Conservation (phyloP, 2,888 invertebrate species). For the Ectemnius continuus region DNA sequence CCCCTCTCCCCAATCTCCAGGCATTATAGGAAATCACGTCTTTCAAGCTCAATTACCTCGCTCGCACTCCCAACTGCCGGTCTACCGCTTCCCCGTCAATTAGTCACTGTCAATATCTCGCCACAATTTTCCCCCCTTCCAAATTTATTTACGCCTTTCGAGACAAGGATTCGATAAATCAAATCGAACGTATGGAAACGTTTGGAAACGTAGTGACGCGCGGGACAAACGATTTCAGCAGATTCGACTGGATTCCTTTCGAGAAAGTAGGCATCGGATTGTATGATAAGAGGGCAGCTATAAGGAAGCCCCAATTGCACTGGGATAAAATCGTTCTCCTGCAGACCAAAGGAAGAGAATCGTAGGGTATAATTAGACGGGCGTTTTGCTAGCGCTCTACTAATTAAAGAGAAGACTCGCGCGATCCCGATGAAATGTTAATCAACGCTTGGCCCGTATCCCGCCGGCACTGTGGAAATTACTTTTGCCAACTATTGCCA, state of each 20-base stretch:
- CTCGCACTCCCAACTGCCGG: neutral
- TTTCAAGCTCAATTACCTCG: neutral
- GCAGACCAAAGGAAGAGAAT: neutral
- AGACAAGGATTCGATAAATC: too few relatives aligned
- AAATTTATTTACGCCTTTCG: too few relatives aligned
- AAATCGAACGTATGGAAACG: too few relatives aligned
- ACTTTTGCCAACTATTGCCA: neutral
- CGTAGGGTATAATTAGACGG: neutral
- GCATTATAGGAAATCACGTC: neutral
- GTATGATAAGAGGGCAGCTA: too few relatives aligned
- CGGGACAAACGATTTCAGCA: neutral
- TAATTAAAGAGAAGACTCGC: constrained; percentile 7
- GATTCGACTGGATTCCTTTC: neutral
- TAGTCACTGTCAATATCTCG: too few relatives aligned
- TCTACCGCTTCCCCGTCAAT: too few relatives aligned
- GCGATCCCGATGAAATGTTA: constrained; percentile 8
- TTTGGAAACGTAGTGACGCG: too few relatives aligned
- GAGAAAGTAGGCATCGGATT: too few relatives aligned
- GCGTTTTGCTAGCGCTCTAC: neutral
- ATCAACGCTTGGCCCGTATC: neutral
- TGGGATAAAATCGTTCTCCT: neutral
- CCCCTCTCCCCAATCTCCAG: constrained; percentile 11
- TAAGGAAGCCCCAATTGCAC: too few relatives aligned
- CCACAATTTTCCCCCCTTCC: too few relatives aligned
- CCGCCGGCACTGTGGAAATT: neutral